Evolutionary conservation across 92 coral and sea anemone species (phyloP), one percentile per base, ranked within the genome.

Genomic region (Montipora capitata): DNA sequence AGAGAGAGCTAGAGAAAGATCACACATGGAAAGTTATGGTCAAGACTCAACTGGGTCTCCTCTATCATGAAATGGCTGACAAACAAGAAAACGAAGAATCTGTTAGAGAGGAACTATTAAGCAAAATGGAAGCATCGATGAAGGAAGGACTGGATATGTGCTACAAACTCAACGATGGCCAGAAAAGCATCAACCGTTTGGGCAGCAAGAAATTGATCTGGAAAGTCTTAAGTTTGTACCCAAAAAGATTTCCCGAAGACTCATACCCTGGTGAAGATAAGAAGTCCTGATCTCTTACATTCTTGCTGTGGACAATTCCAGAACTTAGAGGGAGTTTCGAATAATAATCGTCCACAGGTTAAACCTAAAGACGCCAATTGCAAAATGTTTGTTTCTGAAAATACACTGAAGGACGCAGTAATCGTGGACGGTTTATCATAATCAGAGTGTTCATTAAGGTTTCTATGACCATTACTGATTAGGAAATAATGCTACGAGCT

Each of bases 1-100:
- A 88, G 44, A 71, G 57, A 13, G 80, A 75, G 58, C 35, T 70
- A 8, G 82, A 81, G 13, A 88, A 79, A 17, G 87, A 74, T 27
- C 82, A 82, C 45, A 62, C 5, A 35, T 45, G 63, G 78, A 89
- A 89, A 39, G 72, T 59, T 3, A 12, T 69, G 40, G 58, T 89
- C 4, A 77, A 82, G 69, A 82, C 84, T 14, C 48, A 67, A 14
- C 65, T 72, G 73, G 92, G 84, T 14, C 20, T 89, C 0, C 11
- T 89, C 5, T 45, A 57, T 56, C 4, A 17, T 44, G 4, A 42
- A 77, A 52, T 20, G 54, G 77, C 68, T 38, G 45, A 27, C 7
- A 48, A 10, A 48, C 52, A 48, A 48, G 52, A 48, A 48, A 48
- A 48, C 10, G 7, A 48, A 48, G 52, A 1, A 48, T 5, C 0